Base-by-base conservation (phyloP, 2,888 invertebrate species). In the Fissipunctia ypsillon region DNA sequence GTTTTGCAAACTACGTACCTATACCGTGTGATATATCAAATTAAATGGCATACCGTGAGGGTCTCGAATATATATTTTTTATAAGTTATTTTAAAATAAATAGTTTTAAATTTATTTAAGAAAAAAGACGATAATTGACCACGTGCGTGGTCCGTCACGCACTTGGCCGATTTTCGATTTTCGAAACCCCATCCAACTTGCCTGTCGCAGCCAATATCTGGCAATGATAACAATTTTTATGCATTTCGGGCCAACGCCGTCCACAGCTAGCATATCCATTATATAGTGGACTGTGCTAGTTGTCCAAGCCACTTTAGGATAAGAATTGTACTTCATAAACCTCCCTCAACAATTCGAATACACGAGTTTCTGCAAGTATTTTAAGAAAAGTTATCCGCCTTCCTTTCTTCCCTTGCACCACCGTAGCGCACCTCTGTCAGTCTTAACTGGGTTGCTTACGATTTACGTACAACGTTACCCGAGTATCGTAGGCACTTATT, bases 381-480 rank as follows among this genome's bases (percentile, higher is more conserved):
- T 22, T 3, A 48, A 25, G 14, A 54, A 54, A 16, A 28, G 1
- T 1, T 14, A 10, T 0, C 5, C 73, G 80, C 74, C 35, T 28
- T 6, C 28, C 3, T 10, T 41, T 74, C n/a, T 5, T 35, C 10
- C 38, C 71, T 80, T 84, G 52, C 1, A 64, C 54, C 79, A 57
- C 25, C 10, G 14, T 59, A 63, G 63, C 81, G 66, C 82, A 80
- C 77, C 85, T 87, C 89, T 88, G 90, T 92, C 92, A 91, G 91
- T 90, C 88, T 89, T 92, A 93, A 94, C 92, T 92, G 93, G 93
- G 93, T 93, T 93, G 93, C 92, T 91, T 91, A 91, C 88, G 88
- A 93, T 92, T 93, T 93, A 94, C 92, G 91, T 90, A 85, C 86
- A 88, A 87, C 90, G 89, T 90, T 93, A 91, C 90, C 91, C 89